Percentiles rank a stretch among this genome's conserved stretches.
Conservation (phyloP, 1,140 invertebrate species). For the Fopius arisanus region DNA sequence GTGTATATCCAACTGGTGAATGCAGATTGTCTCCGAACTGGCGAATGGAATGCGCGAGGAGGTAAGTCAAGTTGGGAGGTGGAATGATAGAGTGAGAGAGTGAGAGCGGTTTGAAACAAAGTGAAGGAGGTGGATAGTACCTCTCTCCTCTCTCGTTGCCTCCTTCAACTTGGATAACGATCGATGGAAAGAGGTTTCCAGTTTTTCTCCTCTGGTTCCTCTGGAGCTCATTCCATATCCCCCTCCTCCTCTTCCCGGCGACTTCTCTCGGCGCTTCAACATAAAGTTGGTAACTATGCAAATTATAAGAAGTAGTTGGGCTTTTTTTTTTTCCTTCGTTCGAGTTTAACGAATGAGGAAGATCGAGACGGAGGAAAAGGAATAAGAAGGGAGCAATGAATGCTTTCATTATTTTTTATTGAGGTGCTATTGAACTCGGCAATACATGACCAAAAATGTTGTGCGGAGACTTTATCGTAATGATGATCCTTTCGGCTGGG, state of each 20-base stretch:
- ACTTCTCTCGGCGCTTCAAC: background rate
- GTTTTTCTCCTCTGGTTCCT: slow-evolving; percentile 31
- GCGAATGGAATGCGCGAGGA: slow-evolving; percentile 25
- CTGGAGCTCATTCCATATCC: background rate
- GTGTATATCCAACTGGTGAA: slow-evolving; percentile 25
- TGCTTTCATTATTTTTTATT: background rate
- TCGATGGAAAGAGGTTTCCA: slow-evolving; percentile 37
- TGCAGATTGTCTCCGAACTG: slow-evolving; percentile 35
- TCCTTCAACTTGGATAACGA: slow-evolving; percentile 31
- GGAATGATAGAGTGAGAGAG: background rate
- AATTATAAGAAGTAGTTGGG: slow-evolving; percentile 30
- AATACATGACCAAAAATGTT: background rate
- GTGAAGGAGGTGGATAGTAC: slow-evolving; percentile 6
- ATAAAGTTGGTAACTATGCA: slow-evolving; percentile 34
- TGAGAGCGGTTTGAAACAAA: background rate
- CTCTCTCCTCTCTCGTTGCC: slow-evolving; percentile 8
- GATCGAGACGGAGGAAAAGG: slow-evolving; percentile 4
- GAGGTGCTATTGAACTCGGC: background rate
- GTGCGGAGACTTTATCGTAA: background rate
- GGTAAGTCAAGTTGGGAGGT: slow-evolving; percentile 5
- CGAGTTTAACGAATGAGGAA: slow-evolving; percentile 13
- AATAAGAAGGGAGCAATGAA: background rate
- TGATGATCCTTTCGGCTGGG: background rate
- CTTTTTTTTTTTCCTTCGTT: slow-evolving; percentile 17
- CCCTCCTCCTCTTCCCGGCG: background rate